Conservation (phyloP, 35 echinoderm and acorn worm species). For the Patiria miniata region DNA sequence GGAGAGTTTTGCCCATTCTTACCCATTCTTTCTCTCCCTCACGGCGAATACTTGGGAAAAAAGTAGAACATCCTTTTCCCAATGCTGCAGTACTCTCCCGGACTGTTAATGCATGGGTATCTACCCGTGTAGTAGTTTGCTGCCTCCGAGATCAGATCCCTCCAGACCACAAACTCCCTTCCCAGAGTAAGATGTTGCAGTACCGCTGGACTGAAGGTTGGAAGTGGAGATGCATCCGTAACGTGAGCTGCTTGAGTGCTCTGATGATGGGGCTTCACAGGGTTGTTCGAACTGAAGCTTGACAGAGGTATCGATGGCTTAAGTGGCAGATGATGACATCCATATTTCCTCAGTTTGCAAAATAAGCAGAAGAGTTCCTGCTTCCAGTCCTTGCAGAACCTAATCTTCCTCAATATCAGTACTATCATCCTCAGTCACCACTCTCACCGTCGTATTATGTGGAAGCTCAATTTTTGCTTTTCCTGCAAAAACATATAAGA, state of each 20-base stretch:
- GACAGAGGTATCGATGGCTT: neutral
- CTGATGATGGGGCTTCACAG: neutral
- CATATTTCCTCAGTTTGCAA: neutral
- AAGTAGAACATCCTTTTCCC: neutral
- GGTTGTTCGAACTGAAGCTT: neutral
- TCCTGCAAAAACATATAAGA: too few relatives aligned
- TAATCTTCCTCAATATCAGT: neutral
- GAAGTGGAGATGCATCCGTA: neutral
- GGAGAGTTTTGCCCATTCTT: neutral
- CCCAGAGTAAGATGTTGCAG: neutral
- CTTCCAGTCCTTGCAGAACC: neutral
- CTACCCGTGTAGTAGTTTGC: neutral
- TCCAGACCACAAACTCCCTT: neutral
- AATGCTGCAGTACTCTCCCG: neutral
- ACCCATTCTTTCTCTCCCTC: neutral
- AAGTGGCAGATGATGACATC: neutral
- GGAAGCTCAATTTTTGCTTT: too few relatives aligned
- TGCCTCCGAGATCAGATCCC: neutral
- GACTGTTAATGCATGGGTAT: neutral
- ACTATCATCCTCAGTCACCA: slow-evolving; percentile 1
- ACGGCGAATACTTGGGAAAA: too few relatives aligned
- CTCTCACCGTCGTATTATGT: too few relatives aligned
- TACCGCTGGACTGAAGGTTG: neutral
- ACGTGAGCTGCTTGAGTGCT: neutral
- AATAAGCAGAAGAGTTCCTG: neutral